Conservation (phyloP, 1,140 invertebrate genomes). For the Drosophila triauraria region DNA sequence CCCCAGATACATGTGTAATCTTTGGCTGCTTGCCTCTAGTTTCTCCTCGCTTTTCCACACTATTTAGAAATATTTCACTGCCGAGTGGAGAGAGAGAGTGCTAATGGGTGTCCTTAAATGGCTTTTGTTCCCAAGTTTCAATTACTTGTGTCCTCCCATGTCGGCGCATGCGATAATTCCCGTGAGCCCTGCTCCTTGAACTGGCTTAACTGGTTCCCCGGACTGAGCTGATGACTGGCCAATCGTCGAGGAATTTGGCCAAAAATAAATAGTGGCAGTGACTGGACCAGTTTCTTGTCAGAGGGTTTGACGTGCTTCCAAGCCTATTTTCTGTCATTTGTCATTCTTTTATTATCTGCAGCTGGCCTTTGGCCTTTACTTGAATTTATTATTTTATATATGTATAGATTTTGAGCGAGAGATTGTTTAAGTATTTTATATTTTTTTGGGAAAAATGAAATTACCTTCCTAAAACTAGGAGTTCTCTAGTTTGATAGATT, state of each 20-base stretch:
- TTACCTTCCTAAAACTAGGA: no score
- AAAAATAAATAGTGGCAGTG: slow-evolving; percentile 34
- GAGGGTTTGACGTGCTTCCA: neutral
- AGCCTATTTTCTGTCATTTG: neutral
- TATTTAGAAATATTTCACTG: slow-evolving; percentile 34
- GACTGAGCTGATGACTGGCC: neutral
- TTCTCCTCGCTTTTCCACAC: neutral
- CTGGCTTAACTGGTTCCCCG: slow-evolving; percentile 13
- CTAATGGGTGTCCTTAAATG: slow-evolving; percentile 47
- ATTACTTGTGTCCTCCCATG: slow-evolving; percentile 35
- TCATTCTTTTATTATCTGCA: neutral
- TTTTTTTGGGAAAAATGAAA: no score
- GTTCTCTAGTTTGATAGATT: no score
- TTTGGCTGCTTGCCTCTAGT: slow-evolving; percentile 6
- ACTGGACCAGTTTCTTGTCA: slow-evolving; percentile 3
- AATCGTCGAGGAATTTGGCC: neutral
- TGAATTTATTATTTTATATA: no score
- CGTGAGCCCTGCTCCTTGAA: slow-evolving; percentile 6
- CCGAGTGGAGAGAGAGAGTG: slow-evolving; percentile 11
- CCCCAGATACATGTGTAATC: slow-evolving; percentile 32
- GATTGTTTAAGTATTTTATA: no score
- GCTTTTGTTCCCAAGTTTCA: slow-evolving; percentile 39
- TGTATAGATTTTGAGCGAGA: no score
- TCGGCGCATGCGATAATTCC: slow-evolving; percentile 27
- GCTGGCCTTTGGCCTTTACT: no score